Evolutionary conservation across 2,888 invertebrate species (phyloP).

Genomic region (Aporophyla nigra): DNA sequence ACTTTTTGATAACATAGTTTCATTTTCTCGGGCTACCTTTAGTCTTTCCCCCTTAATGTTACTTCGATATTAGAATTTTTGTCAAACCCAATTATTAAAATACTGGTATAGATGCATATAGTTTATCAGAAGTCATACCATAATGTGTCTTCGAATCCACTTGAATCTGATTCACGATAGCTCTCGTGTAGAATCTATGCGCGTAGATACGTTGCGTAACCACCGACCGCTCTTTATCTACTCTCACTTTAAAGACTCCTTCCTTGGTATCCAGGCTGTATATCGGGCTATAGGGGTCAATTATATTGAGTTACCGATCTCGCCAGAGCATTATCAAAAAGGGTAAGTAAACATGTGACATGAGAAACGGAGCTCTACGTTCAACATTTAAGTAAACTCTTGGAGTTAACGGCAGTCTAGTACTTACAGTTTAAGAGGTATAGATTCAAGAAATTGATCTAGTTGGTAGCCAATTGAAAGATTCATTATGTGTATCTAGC

Average conservation of each 20-base stretch:
- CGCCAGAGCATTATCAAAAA: neutral
- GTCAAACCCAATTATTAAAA: too few relatives aligned
- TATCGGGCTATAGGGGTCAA: conserved; percentile 78
- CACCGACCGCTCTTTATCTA: conserved; percentile 86
- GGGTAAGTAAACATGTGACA: neutral
- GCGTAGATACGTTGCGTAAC: conserved; percentile 88
- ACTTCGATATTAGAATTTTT: too few relatives aligned
- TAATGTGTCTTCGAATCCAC: conserved; percentile 85
- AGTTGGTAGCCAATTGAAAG: neutral
- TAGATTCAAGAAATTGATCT: neutral
- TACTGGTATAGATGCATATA: too few relatives aligned
- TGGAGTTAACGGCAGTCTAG: too few relatives aligned
- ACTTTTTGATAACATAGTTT: too few relatives aligned
- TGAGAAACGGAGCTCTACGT: neutral
- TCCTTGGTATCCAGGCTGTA: conserved; percentile 87
- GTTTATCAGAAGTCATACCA: conserved; percentile 66
- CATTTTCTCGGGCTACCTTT: too few relatives aligned
- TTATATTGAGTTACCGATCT: too few relatives aligned
- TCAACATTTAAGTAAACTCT: neutral
- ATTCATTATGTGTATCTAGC: neutral
- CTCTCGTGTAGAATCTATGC: conserved; percentile 87
- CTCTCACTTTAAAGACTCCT: conserved; percentile 87
- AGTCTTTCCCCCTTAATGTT: too few relatives aligned
- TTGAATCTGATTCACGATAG: conserved; percentile 88
- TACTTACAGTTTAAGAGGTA: too few relatives aligned